These are phyloP conservation scores for Himalopsyche kuldschensis DNA, from an alignment of 2,888 invertebrate species.

Conservation along the genomic window DNA sequence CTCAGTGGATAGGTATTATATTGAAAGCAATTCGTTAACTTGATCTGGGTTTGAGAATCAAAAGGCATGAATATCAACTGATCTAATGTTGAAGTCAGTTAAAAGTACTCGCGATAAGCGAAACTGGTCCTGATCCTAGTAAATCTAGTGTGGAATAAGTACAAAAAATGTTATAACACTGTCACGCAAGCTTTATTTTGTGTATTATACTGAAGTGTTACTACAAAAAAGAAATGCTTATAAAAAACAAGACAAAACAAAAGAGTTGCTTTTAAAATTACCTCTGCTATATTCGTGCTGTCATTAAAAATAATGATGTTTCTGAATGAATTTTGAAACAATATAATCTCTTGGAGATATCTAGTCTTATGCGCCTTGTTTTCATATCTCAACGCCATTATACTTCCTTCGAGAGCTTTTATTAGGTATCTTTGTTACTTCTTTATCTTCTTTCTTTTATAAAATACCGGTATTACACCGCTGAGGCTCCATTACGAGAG, in stretches of 20 bases:
- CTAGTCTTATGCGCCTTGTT: not conserved
- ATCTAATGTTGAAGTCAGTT: too few species aligned
- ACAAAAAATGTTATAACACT: too few species aligned
- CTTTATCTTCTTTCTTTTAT: constrained; percentile 33
- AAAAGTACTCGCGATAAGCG: too few species aligned
- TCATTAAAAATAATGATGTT: not conserved
- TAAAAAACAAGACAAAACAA: not conserved
- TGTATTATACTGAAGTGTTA: not conserved
- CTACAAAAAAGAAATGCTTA: not conserved
- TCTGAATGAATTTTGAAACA: not conserved
- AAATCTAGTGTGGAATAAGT: too few species aligned
- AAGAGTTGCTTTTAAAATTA: not conserved
- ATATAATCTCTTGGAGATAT: not conserved
- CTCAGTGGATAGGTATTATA: too few species aligned
- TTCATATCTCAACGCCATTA: constrained; percentile 18
- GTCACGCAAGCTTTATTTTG: too few species aligned
- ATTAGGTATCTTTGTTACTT: constrained; percentile 26
- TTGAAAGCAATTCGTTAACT: too few species aligned
- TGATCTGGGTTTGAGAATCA: too few species aligned
- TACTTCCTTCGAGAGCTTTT: constrained; percentile 23
- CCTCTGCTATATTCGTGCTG: not conserved
- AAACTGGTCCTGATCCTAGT: too few species aligned
- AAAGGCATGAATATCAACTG: too few species aligned
- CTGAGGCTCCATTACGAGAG: constrained; percentile 31
- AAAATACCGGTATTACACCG: constrained; percentile 26